Percentiles rank a stretch among this genome's conserved stretches.
phyloP scores from a whole-genome alignment of 2,113 vertebrate species.

The Candoia aspera region DNA sequence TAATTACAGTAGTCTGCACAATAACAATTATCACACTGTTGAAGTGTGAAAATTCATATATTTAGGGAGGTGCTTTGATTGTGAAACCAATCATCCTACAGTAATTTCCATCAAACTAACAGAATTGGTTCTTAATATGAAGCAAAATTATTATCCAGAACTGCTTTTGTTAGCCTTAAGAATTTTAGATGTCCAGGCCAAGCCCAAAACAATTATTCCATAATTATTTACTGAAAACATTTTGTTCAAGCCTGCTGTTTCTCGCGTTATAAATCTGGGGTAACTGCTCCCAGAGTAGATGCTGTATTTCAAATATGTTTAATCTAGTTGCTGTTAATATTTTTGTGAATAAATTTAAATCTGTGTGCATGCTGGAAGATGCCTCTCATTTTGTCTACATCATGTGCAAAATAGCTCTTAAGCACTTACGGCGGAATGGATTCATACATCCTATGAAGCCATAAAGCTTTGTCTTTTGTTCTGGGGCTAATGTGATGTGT shows the following conservation, averaged over 20 bases:
- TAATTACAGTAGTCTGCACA: conserved; percentile 22
- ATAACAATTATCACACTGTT: conserved; percentile 19
- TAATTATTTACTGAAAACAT: conserved; percentile 40
- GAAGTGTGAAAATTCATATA: conserved; percentile 24
- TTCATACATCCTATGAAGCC: background rate
- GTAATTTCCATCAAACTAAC: background rate
- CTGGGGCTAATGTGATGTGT: background rate
- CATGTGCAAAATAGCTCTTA: background rate
- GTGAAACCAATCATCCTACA: background rate
- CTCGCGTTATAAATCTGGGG: conserved; percentile 11
- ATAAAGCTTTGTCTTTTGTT: background rate
- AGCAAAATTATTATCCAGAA: conserved; percentile 15
- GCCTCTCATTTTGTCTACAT: background rate
- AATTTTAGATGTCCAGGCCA: background rate
- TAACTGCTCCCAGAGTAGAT: conserved; percentile 17
- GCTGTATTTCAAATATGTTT: background rate
- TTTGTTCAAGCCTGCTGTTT: conserved; percentile 29
- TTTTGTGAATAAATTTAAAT: background rate
- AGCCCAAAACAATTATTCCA: background rate
- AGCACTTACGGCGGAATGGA: background rate
- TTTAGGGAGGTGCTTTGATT: background rate
- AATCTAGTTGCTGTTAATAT: background rate
- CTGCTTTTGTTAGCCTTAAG: conserved; percentile 4
- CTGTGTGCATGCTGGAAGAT: background rate
- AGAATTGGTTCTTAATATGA: background rate